Conservation (phyloP, 1,140 invertebrate species). For the Spodoptera frugiperda region DNA sequence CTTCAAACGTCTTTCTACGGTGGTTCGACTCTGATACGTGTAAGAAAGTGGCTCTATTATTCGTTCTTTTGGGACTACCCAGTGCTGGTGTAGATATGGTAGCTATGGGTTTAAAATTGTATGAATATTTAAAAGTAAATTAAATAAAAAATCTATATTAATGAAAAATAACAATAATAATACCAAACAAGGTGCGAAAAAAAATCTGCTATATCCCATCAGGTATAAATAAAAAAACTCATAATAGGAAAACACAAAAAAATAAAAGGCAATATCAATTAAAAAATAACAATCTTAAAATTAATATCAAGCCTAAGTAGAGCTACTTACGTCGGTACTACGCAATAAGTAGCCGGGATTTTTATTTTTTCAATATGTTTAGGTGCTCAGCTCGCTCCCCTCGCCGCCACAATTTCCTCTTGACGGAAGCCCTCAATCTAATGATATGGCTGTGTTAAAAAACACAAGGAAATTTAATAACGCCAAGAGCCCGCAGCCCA, state of each 20-base stretch:
- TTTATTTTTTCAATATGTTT: constrained; percentile 86
- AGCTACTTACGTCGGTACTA: constrained; percentile 58
- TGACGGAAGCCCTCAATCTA: constrained; percentile 86
- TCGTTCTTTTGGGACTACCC: background rate
- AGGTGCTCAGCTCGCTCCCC: constrained; percentile 80
- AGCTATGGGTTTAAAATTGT: no score
- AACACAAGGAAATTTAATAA: constrained; percentile 87
- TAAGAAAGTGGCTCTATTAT: constrained; percentile 68
- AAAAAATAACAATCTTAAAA: background rate
- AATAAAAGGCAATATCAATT: background rate
- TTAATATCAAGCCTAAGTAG: constrained; percentile 57
- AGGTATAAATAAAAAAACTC: no score
- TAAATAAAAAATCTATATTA: no score
- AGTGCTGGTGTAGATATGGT: no score
- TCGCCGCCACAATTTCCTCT: constrained; percentile 84
- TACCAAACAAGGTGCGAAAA: no score
- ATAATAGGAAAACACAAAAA: background rate
- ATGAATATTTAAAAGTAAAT: no score
- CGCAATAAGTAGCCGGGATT: constrained; percentile 78
- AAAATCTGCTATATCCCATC: no score
- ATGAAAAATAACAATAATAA: no score
- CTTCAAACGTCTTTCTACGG: constrained; percentile 80
- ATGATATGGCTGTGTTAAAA: constrained; percentile 87
- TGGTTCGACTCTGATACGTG: constrained; percentile 51
- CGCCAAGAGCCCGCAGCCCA: constrained; percentile 73